phyloP scores from a whole-genome alignment of 2,113 vertebrate genomes.

The Casuarius casuarius region DNA sequence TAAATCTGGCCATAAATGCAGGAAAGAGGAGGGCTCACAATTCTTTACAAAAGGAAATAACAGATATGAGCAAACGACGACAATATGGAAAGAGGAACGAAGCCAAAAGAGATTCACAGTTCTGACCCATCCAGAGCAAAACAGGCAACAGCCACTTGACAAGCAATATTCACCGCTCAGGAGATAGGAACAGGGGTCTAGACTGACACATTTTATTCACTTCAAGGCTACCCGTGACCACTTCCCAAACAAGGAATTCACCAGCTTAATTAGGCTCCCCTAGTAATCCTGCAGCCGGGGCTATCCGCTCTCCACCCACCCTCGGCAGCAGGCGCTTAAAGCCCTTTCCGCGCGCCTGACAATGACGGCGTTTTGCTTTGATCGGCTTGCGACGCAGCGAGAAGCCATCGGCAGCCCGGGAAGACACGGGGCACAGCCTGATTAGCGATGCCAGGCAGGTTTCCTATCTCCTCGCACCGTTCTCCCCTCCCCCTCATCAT shows the following conservation, averaged over 20 bases:
- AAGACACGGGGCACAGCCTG: slow-evolving; percentile 51
- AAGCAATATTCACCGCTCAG: neutral
- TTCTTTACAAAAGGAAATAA: neutral
- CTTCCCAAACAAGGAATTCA: neutral
- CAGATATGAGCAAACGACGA: neutral
- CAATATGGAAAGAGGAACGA: neutral
- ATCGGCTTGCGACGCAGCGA: slow-evolving; percentile 9
- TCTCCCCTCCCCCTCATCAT: slow-evolving; percentile 19
- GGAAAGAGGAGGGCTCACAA: neutral
- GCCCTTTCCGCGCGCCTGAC: neutral
- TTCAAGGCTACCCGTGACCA: neutral
- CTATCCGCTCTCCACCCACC: neutral
- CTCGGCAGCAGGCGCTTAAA: neutral
- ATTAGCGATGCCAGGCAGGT: slow-evolving; percentile 68
- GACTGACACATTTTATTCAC: neutral
- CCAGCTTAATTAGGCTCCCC: neutral
- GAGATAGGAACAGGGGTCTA: neutral
- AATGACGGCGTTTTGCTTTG: slow-evolving; percentile 48
- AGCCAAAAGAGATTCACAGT: neutral
- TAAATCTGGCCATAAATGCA: neutral
- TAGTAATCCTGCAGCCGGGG: neutral
- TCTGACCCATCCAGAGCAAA: neutral
- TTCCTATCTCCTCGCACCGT: slow-evolving; percentile 16
- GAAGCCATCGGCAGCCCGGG: slow-evolving; percentile 46
- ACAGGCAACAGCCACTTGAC: neutral